Conservation (phyloP, 23 tunicate species). For the Trididemnum miniatum region DNA sequence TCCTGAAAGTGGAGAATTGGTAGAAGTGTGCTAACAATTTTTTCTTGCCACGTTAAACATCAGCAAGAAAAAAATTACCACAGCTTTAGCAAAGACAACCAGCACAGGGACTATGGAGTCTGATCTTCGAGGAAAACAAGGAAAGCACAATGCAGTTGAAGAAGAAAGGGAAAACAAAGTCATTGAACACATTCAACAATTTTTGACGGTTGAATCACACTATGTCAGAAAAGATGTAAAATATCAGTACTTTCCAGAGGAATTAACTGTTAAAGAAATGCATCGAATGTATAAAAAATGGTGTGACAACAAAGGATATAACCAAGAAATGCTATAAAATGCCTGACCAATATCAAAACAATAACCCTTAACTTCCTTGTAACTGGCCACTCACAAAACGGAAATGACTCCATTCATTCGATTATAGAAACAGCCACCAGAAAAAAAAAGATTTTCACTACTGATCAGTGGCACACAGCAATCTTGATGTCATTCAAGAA, state of each 20-base stretch:
- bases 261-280: conserved; percentile 8
- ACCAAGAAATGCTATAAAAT: no score
- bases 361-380: no score
- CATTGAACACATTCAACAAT: conserved; percentile 17
- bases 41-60: conserved; percentile 5
- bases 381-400: no score
- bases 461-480: neutral
- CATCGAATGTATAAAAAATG: no score
- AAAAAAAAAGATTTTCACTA: neutral
- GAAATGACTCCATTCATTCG: no score
- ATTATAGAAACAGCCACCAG: conserved; percentile 10
- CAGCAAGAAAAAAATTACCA: conserved; percentile 19
- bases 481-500: neutral
- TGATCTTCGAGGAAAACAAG: conserved; percentile 9
- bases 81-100: no score
- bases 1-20: neutral
- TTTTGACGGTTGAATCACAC: conserved; percentile 23
- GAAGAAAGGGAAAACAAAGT: conserved; percentile 14
- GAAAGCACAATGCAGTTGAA: neutral
- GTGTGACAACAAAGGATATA: no score
- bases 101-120: conserved; percentile 6
- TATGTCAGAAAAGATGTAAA: conserved; percentile 8
- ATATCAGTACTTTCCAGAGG: conserved; percentile 14
- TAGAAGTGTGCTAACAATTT: neutral
- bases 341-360: no score